Evolutionary conservation across 2,888 invertebrate species (phyloP).

Genomic region (Lasioglossum leucozonium): DNA sequence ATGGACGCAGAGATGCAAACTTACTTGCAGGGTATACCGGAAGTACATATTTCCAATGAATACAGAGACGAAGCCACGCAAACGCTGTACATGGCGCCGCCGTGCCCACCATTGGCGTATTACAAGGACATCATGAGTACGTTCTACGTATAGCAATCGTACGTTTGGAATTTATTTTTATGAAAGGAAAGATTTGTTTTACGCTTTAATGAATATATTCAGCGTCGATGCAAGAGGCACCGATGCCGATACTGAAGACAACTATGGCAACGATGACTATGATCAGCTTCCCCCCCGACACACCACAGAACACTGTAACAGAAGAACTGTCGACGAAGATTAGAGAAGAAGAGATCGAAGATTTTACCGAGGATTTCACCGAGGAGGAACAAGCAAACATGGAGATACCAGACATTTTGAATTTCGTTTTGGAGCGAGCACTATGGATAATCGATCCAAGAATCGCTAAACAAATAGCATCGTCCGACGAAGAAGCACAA

Average conservation of each 20-base stretch:
- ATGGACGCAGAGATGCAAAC: constrained; percentile 70
- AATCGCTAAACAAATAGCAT: background rate
- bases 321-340: constrained; percentile 22
- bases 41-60: constrained; percentile 64
- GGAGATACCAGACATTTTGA: constrained; percentile 57
- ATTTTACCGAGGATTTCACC: background rate
- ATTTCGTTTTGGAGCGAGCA: constrained; percentile 63
- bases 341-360: background rate
- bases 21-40: constrained; percentile 70
- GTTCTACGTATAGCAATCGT: background rate
- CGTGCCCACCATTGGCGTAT: constrained; percentile 52
- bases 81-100: constrained; percentile 73
- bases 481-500: constrained; percentile 45
- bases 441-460: constrained; percentile 70
- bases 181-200: background rate
- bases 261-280: constrained; percentile 60
- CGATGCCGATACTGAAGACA: constrained; percentile 63
- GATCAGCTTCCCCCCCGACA: constrained; percentile 49
- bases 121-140: constrained; percentile 71
- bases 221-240: constrained; percentile 59
- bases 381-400: constrained; percentile 24
- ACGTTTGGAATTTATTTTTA: background rate
- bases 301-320: background rate
- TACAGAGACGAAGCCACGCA: constrained; percentile 71
- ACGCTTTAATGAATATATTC: background rate